Percentiles rank a stretch among this genome's conserved stretches.
These are phyloP conservation scores for Enteromius viviparus DNA, from an alignment of 2,797 vertebrate species.

Conservation along the genomic window DNA sequence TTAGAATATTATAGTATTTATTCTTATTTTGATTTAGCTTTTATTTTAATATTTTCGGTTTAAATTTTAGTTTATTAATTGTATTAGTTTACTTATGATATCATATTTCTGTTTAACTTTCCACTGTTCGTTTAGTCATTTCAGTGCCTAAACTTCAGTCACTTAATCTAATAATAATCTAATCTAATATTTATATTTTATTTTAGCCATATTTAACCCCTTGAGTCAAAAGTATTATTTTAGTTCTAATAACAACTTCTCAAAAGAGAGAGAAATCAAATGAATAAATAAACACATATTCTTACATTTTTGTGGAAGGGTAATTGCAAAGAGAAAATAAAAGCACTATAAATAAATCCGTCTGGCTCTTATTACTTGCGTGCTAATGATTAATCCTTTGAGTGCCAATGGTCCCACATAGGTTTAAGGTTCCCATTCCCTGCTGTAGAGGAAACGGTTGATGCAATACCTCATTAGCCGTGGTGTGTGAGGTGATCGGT, in stretches of 20 bases:
- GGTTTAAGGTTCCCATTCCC: neutral
- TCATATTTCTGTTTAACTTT: neutral
- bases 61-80: neutral
- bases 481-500: conserved; percentile 92
- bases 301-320: neutral
- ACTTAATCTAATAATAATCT: neutral
- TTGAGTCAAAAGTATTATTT: neutral
- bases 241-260: neutral
- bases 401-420: neutral
- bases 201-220: neutral
- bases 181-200: neutral
- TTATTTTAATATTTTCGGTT: neutral
- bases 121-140: neutral
- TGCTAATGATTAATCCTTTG: neutral
- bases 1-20: neutral
- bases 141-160: neutral
- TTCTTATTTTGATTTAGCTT: neutral
- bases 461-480: conserved; percentile 86
- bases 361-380: neutral
- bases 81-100: neutral
- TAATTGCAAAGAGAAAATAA: neutral
- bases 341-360: neutral
- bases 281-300: neutral
- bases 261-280: neutral
- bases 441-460: neutral